Base-by-base conservation (phyloP, 2,888 invertebrate genomes). In the Drosophila ezoana region DNA sequence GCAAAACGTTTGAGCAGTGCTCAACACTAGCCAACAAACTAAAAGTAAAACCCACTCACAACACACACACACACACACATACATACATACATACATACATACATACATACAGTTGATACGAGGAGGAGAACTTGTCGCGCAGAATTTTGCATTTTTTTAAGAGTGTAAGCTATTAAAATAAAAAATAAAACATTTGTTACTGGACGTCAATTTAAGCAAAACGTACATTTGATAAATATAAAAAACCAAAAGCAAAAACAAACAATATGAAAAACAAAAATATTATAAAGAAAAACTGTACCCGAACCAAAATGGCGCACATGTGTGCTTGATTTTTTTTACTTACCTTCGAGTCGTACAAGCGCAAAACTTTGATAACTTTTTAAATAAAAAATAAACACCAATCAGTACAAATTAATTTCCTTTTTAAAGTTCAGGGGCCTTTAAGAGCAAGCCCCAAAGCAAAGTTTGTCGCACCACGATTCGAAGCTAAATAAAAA, bases 131-230 rank as follows among this genome's bases (percentile, higher is more conserved):
- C 54, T 71, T 84, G 86, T 82, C 83, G 83, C 81, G 76, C 81
- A 90, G 90, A 90, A 90, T 90, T 91, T 91, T 91, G 91, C 91
- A 91, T 91, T 91, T 91, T 90, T 84, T 90, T 84, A 80, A 80
- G 72, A 65, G 74, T 79, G 79, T 77, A 89, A 82, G 81, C 76
- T 73, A 58, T 51, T 23, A 18, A 41, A 57, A 51, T 62, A 62
- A 43, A 47, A 71, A 66, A 23, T 43, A 56, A 74, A 49, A 57
- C 67, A 81, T 84, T 89, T 88, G 82, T 82, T 89, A 78, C 84
- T 72, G 72, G 68, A 77, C 73, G 80, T 78, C 72, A 72, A 78
- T 80, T 87, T 74, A 72, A 75, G 53, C 40, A 65, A 63, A 71
- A 60, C 64, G 63, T 74, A 70, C 64, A 49, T 72, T 75, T 71